A percentile compares a stretch with the other conserved stretches of the same genome.
These are phyloP conservation scores for Sialis fuliginosa DNA, from an alignment of 2,888 invertebrate species.

Conservation along the genomic window DNA sequence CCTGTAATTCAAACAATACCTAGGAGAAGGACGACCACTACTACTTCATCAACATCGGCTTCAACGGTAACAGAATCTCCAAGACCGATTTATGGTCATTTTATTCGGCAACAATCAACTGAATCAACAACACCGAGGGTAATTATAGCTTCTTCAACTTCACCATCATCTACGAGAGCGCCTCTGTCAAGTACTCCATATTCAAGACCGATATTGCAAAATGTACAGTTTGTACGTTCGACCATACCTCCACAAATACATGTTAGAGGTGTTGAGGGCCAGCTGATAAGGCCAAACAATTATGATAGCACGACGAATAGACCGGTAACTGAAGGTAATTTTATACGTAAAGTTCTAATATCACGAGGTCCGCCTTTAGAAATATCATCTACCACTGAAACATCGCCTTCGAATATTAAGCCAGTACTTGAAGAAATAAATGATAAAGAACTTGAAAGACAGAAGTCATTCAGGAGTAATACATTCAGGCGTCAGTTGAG, in stretches of 20 bases:
- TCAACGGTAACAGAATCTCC: slow-evolving; percentile 20
- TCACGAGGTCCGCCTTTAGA: slow-evolving; percentile 20
- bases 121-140: slow-evolving; percentile 15
- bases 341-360: slow-evolving; percentile 16
- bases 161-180: slow-evolving; percentile 22
- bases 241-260: slow-evolving; percentile 12
- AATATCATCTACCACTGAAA: slow-evolving; percentile 8
- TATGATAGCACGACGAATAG: slow-evolving; percentile 16
- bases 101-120: slow-evolving; percentile 14
- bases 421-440: slow-evolving; percentile 32
- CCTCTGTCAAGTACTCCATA: slow-evolving; percentile 10
- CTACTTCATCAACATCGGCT: slow-evolving; percentile 22
- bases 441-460: slow-evolving; percentile 23
- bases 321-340: slow-evolving; percentile 15
- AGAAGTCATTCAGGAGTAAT: slow-evolving; percentile 31
- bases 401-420: slow-evolving; percentile 19
- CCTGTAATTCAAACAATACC: slow-evolving; percentile 49
- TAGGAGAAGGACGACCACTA: slow-evolving; percentile 28
- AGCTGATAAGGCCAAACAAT: slow-evolving; percentile 17
- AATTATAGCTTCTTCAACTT: slow-evolving; percentile 20
- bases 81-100: slow-evolving; percentile 18
- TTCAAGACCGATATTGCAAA: slow-evolving; percentile 11
- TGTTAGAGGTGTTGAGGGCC: slow-evolving; percentile 19
- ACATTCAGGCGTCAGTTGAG: slow-evolving; percentile 41
- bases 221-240: slow-evolving; percentile 15